A percentile compares a stretch with the other conserved stretches of the same genome.
phyloP scores from a whole-genome alignment of 1,140 invertebrate species.

The Nasonia longicornis region DNA sequence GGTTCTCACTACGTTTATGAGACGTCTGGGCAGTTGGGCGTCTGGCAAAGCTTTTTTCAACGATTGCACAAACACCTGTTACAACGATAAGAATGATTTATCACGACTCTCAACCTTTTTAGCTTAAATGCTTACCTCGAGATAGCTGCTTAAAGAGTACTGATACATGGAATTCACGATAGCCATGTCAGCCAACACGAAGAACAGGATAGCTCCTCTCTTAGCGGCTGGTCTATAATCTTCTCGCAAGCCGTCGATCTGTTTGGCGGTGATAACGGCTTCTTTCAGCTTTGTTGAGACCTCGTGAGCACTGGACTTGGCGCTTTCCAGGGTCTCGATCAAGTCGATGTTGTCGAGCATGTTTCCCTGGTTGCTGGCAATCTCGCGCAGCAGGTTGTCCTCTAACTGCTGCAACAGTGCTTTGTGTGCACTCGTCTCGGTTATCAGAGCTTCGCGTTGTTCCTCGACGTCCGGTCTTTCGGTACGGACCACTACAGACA shows the following conservation, averaged over 20 bases:
- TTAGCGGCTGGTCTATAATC: constrained; percentile 85
- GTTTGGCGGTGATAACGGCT: constrained; percentile 77
- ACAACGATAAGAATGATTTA: neutral
- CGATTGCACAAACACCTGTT: constrained; percentile 80
- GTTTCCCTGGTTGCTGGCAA: constrained; percentile 87
- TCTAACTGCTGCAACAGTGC: constrained; percentile 84
- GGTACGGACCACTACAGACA: constrained; percentile 86
- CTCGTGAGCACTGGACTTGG: constrained; percentile 85
- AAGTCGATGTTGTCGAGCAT: constrained; percentile 92
- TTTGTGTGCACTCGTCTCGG: constrained; percentile 89
- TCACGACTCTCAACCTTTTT: neutral
- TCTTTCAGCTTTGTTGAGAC: constrained; percentile 81
- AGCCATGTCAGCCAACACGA: constrained; percentile 88
- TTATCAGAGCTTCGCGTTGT: constrained; percentile 83
- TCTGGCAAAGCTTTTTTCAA: constrained; percentile 84
- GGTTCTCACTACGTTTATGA: constrained; percentile 85
- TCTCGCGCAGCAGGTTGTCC: constrained; percentile 83
- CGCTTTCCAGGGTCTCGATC: constrained; percentile 87
- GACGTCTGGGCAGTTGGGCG: constrained; percentile 76
- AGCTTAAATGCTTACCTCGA: constrained; percentile 66
- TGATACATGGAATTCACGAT: constrained; percentile 91
- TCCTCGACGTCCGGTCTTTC: constrained; percentile 89
- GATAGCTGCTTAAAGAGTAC: constrained; percentile 84
- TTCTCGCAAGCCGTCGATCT: constrained; percentile 86
- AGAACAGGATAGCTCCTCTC: constrained; percentile 89